These are phyloP conservation scores for Dicentrarchus labrax DNA, from an alignment of 2,113 vertebrate genomes.

Conservation along the genomic window DNA sequence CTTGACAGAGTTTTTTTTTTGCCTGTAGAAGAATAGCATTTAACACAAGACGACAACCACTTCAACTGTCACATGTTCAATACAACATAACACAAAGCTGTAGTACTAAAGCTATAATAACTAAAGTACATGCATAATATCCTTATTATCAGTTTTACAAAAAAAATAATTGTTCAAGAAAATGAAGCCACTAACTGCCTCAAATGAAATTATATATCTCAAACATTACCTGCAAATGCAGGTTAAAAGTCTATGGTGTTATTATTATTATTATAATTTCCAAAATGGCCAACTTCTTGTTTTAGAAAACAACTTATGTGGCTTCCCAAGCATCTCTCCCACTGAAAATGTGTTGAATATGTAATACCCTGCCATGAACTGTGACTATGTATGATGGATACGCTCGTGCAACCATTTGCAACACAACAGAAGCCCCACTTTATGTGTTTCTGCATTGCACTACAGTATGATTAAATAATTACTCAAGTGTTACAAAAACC, in stretches of 20 bases:
- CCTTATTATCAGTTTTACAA: too few species aligned
- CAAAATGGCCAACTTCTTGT: slow-evolving; percentile 5
- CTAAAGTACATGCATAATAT: neutral
- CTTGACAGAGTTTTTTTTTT: neutral
- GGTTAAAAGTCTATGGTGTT: neutral
- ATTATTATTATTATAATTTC: neutral
- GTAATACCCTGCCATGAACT: slow-evolving; percentile 42
- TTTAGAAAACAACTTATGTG: slow-evolving; percentile 31
- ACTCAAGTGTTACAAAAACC: slow-evolving; percentile 43
- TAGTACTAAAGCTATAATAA: neutral
- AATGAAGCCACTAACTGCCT: neutral
- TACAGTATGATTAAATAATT: slow-evolving; percentile 63
- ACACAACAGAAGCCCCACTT: slow-evolving; percentile 52
- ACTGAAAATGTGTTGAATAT: slow-evolving; percentile 40
- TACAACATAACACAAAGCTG: neutral
- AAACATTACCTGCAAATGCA: neutral
- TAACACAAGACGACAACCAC: neutral
- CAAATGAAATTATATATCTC: neutral
- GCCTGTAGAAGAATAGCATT: neutral
- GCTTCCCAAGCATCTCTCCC: slow-evolving; percentile 13
- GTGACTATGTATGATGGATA: slow-evolving; percentile 39
- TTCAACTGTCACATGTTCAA: neutral
- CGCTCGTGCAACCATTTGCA: slow-evolving; percentile 43
- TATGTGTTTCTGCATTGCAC: slow-evolving; percentile 45
- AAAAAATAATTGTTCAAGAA: too few species aligned